phyloP scores from a whole-genome alignment of 2,888 invertebrate genomes.

The Cheiracanthium punctorium region DNA sequence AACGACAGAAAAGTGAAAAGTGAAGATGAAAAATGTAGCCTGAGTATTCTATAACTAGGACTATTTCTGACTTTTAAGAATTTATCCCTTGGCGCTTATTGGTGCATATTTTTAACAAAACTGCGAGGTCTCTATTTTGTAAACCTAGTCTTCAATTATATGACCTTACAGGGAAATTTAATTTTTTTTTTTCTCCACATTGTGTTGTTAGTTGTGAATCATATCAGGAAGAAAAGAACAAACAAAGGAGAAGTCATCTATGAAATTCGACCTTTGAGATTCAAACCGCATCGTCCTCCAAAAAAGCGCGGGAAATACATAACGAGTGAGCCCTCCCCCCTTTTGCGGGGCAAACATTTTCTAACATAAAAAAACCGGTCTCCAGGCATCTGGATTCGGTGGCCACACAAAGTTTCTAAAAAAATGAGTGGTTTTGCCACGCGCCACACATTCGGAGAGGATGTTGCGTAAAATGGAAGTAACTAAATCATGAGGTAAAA shows the following conservation, averaged over 20 bases:
- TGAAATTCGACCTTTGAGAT: neutral
- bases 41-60: too few species aligned
- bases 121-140: too few species aligned
- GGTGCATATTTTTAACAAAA: too few species aligned
- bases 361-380: neutral
- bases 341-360: constrained; percentile 1
- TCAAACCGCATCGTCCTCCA: neutral
- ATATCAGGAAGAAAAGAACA: too few species aligned
- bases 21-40: too few species aligned
- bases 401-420: neutral
- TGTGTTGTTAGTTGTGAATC: too few species aligned
- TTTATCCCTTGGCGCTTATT: too few species aligned
- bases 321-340: neutral
- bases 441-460: neutral
- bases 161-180: too few species aligned
- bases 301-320: neutral
- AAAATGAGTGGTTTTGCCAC: constrained; percentile 3
- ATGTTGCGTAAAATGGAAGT: neutral
- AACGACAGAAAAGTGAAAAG: too few species aligned
- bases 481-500: neutral
- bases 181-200: too few species aligned
- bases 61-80: too few species aligned
- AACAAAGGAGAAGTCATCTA: neutral
- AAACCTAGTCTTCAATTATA: too few species aligned
- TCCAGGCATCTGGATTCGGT: neutral